Percentiles rank a stretch among this genome's conserved stretches.
These are phyloP conservation scores for Cantharis lateralis DNA, from an alignment of 2,888 invertebrate species.

Conservation along the genomic window DNA sequence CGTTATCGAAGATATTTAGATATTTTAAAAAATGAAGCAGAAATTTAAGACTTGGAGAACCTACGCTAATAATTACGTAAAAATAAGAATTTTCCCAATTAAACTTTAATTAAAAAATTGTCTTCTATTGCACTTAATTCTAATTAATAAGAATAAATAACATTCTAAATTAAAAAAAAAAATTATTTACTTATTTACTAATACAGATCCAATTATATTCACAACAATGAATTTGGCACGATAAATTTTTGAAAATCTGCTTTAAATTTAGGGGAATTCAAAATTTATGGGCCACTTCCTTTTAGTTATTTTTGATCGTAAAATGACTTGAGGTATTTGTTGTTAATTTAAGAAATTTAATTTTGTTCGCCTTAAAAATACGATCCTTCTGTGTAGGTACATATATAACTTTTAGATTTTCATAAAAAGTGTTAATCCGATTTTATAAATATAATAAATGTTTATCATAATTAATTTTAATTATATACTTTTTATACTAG, in stretches of 20 bases:
- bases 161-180: background rate
- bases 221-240: conserved; percentile 16
- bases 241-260: conserved; percentile 9
- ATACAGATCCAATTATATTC: conserved; percentile 1
- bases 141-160: conserved; percentile 7
- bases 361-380: background rate
- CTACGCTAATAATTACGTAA: background rate
- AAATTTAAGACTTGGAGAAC: background rate
- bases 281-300: conserved; percentile 12
- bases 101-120: background rate
- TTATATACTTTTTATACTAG: background rate
- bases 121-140: background rate
- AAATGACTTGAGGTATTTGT: background rate
- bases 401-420: conserved; percentile 13
- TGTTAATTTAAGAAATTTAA: background rate
- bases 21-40: background rate
- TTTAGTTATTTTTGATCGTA: conserved; percentile 8
- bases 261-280: background rate
- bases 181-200: background rate
- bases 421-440: conserved; percentile 20
- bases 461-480: background rate
- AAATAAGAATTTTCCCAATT: background rate
- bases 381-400: conserved; percentile 11
- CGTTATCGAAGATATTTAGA: background rate
- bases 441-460: conserved; percentile 14